Evolutionary conservation across 2,113 vertebrate genomes (phyloP), one percentile per base, ranked within the genome.

Genomic region (Hystrix brachyura): DNA sequence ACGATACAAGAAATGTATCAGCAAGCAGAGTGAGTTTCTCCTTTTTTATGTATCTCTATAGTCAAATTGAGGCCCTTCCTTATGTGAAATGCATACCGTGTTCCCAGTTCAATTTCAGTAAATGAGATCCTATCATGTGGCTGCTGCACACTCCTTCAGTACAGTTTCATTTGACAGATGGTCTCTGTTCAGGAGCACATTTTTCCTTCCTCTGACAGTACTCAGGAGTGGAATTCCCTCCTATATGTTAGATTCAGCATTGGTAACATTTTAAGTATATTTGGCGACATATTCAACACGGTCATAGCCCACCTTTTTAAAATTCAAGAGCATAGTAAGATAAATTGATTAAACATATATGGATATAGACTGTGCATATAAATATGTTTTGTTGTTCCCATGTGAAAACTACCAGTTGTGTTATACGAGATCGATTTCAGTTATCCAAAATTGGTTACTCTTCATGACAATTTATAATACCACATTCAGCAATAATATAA

Each of bases 111-210:
- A 74, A 64, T 96, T 96, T 82, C 65, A 53, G 69, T 76, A 97
- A 89, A 93, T 97, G 87, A 93, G 76, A 62, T 89, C 62, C 57
- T 94, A 55, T 82, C 91, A 60, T 43, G 78, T 94, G 64, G 21
- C 48, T 21, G 92, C 67, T 48, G 72, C 91, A 97, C 19, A 55
- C n/a, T 79, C 89, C 65, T 94, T 94, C n/a, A 64, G n/a, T 57
- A 72, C 60, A 60, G 80, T 93, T 96, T 97, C 14, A 8, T 82
- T 94, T 97, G 97, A 97, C 94, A 92, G 93, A 96, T 97, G 93
- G 82, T 65, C 57, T 95, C 79, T 96, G 74, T 82, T 95, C 62
- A 86, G 57, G 48, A 96, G 90, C 89, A 60, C 13, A 53, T 85
- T 87, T 92, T 79, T 82, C 27, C 89, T 80, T 51, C 76, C 62